A percentile compares a stretch with the other conserved stretches of the same genome.
Evolutionary conservation across 2,113 vertebrate genomes (phyloP).

Genomic region (Dromiciops gliroides): DNA sequence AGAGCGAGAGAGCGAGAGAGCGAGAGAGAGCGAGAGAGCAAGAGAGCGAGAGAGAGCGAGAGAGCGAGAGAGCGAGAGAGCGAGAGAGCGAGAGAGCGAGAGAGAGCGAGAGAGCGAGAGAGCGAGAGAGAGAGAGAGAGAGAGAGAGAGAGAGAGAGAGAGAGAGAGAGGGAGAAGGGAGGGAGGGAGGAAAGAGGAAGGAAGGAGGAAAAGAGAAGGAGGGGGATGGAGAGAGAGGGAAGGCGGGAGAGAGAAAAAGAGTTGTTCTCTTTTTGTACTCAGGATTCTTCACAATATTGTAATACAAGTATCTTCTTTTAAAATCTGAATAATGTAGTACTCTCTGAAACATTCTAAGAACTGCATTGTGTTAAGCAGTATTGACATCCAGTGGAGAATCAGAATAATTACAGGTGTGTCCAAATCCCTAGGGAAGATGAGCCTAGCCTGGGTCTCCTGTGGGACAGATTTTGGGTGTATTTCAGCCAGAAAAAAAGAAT

Average conservation of each 20-base stretch:
- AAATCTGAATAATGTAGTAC: constrained; percentile 19
- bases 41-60: no score
- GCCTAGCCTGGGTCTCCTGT: not conserved
- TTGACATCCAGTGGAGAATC: constrained; percentile 88
- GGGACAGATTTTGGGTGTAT: constrained; percentile 1
- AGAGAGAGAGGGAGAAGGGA: no score
- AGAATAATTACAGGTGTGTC: constrained; percentile 83
- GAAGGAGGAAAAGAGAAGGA: accelerated
- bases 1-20: no score
- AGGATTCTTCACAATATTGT: not conserved
- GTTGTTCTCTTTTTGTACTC: not conserved
- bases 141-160: accelerated
- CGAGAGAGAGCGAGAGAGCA: accelerated
- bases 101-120: not conserved
- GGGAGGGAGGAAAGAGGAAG: accelerated
- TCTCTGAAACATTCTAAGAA: constrained; percentile 21
- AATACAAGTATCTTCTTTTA: constrained; percentile 14
- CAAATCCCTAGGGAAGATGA: constrained; percentile 53
- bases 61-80: not conserved
- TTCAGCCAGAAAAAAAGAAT: constrained; percentile 24
- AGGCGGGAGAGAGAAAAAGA: not conserved
- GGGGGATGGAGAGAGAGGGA: not conserved
- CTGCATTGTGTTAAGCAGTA: constrained; percentile 83
- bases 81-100: not conserved
- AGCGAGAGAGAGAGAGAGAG: not conserved